Conservation (phyloP, 2,797 vertebrate genomes). For the Antrozous pallidus region DNA sequence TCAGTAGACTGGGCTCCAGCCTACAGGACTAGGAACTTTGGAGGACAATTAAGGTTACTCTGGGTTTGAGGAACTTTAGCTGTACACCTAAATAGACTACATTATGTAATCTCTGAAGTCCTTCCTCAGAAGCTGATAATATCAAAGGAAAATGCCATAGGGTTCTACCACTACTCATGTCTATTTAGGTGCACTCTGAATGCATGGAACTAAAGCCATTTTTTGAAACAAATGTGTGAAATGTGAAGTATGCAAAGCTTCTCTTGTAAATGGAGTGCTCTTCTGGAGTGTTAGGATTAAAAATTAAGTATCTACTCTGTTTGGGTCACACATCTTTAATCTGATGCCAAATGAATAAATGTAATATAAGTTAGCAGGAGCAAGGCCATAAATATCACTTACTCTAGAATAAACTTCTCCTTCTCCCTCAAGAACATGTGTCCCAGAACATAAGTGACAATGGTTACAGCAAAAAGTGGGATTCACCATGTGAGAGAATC, state of each 20-base stretch:
- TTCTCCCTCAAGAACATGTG: background rate
- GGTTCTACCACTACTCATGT: background rate
- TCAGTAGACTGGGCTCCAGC: background rate
- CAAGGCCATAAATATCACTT: background rate
- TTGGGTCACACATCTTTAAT: background rate
- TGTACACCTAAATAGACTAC: background rate
- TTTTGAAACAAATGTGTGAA: background rate
- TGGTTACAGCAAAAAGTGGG: background rate
- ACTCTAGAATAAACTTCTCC: background rate
- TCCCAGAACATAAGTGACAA: background rate
- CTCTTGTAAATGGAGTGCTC: background rate
- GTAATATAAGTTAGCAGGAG: background rate
- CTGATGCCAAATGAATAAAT: background rate
- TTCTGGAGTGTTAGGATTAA: background rate
- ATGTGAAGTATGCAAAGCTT: background rate
- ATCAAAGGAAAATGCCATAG: background rate
- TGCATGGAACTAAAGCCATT: background rate
- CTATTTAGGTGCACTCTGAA: background rate
- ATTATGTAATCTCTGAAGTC: background rate
- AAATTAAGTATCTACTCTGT: background rate
- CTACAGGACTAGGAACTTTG: background rate
- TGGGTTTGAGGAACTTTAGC: background rate
- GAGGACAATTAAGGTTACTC: background rate
- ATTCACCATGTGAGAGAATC: background rate
- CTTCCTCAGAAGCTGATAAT: background rate